Evolutionary conservation across 2,888 invertebrate genomes (phyloP).

Genomic region (Galerucella calmariensis): DNA sequence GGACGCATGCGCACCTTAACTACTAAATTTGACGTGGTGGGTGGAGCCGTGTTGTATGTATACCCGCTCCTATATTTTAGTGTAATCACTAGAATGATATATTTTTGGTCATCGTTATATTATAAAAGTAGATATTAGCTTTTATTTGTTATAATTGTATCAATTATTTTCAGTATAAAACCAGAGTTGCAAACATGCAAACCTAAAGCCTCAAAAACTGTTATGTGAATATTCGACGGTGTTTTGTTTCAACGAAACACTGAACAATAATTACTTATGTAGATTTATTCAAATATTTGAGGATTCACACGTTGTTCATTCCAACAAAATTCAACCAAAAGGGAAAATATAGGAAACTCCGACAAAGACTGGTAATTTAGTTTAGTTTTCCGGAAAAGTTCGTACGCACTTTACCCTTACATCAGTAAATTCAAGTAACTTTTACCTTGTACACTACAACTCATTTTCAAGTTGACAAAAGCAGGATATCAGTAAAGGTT

Average conservation of each 20-base stretch:
- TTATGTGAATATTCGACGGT: not conserved
- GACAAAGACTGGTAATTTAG: not conserved
- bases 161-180: not conserved
- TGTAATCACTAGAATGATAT: no score
- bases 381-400: slow-evolving; percentile 1
- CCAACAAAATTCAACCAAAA: not conserved
- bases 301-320: not conserved
- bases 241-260: not conserved
- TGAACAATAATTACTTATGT: slow-evolving; percentile 9
- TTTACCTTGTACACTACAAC: not conserved
- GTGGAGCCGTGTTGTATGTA: no score
- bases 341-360: not conserved
- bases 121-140: not conserved
- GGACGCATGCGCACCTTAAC: no score
- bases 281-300: slow-evolving; percentile 9
- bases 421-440: not conserved
- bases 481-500: no score
- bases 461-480: not conserved
- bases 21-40: no score
- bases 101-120: no score
- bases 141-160: not conserved
- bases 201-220: not conserved
- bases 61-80: no score
- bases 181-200: not conserved
- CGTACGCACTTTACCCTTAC: not conserved